These are phyloP conservation scores for Cantharis rustica DNA, from an alignment of 2,888 invertebrate genomes.

Conservation along the genomic window DNA sequence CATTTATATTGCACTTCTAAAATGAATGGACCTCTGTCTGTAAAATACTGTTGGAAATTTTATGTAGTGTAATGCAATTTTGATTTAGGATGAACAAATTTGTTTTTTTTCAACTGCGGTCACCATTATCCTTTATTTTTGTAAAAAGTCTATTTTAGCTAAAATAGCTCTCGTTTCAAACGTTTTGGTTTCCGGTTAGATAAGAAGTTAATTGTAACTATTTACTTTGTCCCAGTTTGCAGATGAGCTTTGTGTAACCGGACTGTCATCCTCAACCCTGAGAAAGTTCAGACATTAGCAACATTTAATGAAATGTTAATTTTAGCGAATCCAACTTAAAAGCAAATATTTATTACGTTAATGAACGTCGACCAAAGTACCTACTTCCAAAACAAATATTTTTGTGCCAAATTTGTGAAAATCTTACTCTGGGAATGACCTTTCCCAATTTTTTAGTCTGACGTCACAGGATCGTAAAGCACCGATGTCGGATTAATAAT, in stretches of 20 bases:
- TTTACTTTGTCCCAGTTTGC: background rate
- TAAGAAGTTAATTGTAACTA: conserved; percentile 3
- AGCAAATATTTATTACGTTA: background rate
- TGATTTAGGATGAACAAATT: conserved; percentile 22
- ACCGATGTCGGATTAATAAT: too few species aligned
- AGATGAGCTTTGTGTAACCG: background rate
- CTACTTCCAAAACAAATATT: too few species aligned
- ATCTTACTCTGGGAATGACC: too few species aligned
- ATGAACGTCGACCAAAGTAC: background rate
- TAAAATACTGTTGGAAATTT: conserved; percentile 27
- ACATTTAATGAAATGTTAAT: background rate
- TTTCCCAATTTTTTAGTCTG: too few species aligned
- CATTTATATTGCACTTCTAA: conserved; percentile 28
- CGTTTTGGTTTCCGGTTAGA: background rate
- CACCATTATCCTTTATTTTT: conserved; percentile 9
- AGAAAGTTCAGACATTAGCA: background rate
- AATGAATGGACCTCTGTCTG: conserved; percentile 23
- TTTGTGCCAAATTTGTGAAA: too few species aligned
- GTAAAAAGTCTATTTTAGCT: conserved; percentile 5
- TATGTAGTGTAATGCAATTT: conserved; percentile 25
- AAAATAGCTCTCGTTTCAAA: background rate
- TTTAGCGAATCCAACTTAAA: background rate
- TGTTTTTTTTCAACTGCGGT: conserved; percentile 5
- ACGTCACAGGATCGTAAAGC: too few species aligned
- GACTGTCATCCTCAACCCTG: background rate